Evolutionary conservation across 2,797 vertebrate genomes (phyloP).

Genomic region (Lacerta agilis): DNA sequence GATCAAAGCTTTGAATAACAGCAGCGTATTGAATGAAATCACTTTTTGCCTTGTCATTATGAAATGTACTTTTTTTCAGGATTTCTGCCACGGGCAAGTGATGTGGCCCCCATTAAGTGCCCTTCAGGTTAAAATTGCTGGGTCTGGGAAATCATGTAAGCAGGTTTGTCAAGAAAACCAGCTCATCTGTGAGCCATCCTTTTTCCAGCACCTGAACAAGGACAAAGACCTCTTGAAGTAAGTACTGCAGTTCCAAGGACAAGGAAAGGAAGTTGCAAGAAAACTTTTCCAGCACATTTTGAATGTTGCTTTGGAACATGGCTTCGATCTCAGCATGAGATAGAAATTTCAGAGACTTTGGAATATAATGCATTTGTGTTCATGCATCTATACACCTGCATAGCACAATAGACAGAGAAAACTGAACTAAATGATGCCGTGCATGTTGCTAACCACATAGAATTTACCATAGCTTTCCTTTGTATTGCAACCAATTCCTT

Average conservation of each 20-base stretch:
- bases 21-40: neutral
- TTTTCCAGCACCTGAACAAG: conserved; percentile 99
- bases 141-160: conserved; percentile 91
- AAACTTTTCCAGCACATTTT: neutral
- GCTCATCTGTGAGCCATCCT: conserved; percentile 97
- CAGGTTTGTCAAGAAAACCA: conserved; percentile 97
- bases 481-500: neutral
- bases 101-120: conserved; percentile 96
- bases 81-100: conserved; percentile 98
- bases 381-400: neutral
- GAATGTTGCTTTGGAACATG: neutral
- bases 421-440: neutral
- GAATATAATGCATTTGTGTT: neutral
- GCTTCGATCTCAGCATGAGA: neutral
- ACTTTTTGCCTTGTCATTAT: neutral
- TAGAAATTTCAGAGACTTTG: neutral
- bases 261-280: neutral
- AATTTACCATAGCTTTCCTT: neutral
- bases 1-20: conserved; percentile 7
- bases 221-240: conserved; percentile 94
- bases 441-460: neutral
- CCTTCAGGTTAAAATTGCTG: conserved; percentile 91
- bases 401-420: neutral
- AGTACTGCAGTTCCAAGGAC: conserved; percentile 25
- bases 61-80: conserved; percentile 76